phyloP scores from a whole-genome alignment of 2,888 invertebrate genomes.

The Stegophylla sp. region DNA sequence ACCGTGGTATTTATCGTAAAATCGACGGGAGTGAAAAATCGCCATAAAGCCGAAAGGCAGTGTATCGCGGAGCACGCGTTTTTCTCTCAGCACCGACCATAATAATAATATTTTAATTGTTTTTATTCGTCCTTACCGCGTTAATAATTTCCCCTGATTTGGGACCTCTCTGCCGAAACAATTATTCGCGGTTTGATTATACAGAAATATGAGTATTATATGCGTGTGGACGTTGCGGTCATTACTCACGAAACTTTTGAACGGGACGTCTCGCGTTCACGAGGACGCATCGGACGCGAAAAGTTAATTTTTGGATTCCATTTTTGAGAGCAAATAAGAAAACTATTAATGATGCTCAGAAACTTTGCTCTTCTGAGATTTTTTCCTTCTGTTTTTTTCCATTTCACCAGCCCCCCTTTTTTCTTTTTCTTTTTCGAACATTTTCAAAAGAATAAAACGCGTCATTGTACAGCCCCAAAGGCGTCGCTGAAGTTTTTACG shows the following conservation, averaged over 20 bases:
- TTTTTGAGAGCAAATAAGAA: slow-evolving; percentile 43
- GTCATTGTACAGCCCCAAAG: not conserved
- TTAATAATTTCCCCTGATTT: not conserved
- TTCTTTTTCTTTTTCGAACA: not conserved
- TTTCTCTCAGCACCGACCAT: not conserved
- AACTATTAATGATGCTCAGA: slow-evolving; percentile 32
- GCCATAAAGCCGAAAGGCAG: too few relatives aligned
- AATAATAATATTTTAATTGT: not conserved
- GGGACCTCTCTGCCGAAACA: not conserved
- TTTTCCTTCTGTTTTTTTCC: not conserved
- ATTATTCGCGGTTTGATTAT: slow-evolving; percentile 1
- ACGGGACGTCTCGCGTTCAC: slow-evolving; percentile 1
- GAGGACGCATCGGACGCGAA: slow-evolving; percentile 3
- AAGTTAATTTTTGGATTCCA: slow-evolving; percentile 44
- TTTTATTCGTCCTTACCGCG: not conserved
- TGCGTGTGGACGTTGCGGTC: slow-evolving; percentile 5
- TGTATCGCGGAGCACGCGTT: too few relatives aligned
- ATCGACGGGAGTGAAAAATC: too few relatives aligned
- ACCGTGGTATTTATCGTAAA: too few relatives aligned
- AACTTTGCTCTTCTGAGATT: slow-evolving; percentile 24
- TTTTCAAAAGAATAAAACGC: slow-evolving; percentile 23
- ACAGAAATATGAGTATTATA: slow-evolving; percentile 11
- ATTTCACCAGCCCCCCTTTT: not conserved
- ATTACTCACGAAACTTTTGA: slow-evolving; percentile 38
- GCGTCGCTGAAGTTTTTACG: slow-evolving; percentile 26